Conservation (phyloP, 2,797 vertebrate genomes). For the Cetoscarus ocellatus region DNA sequence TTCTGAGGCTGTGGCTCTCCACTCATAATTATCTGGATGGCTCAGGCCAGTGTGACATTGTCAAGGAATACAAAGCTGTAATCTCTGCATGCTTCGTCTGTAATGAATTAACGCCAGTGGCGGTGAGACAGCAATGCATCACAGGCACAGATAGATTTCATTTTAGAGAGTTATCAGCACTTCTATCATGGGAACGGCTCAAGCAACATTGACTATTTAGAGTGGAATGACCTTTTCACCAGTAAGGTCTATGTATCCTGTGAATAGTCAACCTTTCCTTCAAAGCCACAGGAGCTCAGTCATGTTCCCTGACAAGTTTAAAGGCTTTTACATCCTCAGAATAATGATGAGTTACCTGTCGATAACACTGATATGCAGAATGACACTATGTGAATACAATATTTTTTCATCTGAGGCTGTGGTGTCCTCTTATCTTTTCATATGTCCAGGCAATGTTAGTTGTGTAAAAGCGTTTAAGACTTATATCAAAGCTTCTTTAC, state of each 20-base stretch:
- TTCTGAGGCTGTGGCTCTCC: constrained; percentile 73
- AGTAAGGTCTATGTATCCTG: constrained; percentile 59
- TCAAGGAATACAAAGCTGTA: constrained; percentile 79
- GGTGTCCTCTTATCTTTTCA: not conserved
- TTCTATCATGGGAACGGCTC: constrained; percentile 68
- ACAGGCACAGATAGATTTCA: constrained; percentile 70
- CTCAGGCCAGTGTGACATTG: constrained; percentile 79
- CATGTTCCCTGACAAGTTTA: constrained; percentile 39
- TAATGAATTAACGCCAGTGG: constrained; percentile 78
- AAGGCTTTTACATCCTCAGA: constrained; percentile 42
- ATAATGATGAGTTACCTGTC: constrained; percentile 45
- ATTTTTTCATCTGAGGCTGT: constrained; percentile 3
- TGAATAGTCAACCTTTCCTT: constrained; percentile 76
- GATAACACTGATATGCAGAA: constrained; percentile 18
- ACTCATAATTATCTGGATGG: constrained; percentile 83
- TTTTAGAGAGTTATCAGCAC: constrained; percentile 70
- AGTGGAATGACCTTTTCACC: constrained; percentile 72
- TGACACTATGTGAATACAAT: not conserved
- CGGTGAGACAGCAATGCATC: constrained; percentile 70
- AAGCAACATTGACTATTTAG: constrained; percentile 66
- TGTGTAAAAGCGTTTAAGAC: not conserved
- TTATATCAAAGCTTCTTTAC: not conserved
- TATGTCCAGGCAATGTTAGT: not conserved
- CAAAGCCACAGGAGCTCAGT: constrained; percentile 44
- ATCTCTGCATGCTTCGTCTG: constrained; percentile 74